Evolutionary conservation across 2,888 invertebrate species (phyloP), one percentile per base, ranked within the genome.

Genomic region (Nematopogon swammerdamellus): DNA sequence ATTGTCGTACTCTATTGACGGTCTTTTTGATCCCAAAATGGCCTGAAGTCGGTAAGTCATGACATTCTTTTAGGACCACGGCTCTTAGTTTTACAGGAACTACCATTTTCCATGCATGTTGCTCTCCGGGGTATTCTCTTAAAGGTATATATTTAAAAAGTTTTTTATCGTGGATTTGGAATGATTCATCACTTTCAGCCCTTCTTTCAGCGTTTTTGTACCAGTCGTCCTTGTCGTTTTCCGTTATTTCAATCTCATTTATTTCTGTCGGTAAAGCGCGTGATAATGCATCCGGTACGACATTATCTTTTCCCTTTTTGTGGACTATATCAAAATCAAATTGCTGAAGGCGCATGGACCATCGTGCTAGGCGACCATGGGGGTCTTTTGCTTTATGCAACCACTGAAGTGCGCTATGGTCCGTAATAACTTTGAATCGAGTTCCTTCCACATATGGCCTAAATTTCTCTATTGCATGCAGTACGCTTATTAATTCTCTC

Each of bases 401-500:
- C 58, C 59, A 61, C 25, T 55, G 47, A 1, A 63, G 47, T 5
- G 57, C 57, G 14, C 52, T 49, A 30, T 59, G 58, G 51, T 62
- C 61, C 2, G 61, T 55, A 11, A 56, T 18, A 0, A 60, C 52
- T 1, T 19, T 55, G 42, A 59, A 58, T 5, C 51, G 47, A 11
- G 54, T 54, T 2, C 58, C 59, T 46, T 56, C 56, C 10, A 54
- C 20, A 51, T 55, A 60, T 19, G 53, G 50, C 30, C 59, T 46
- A 49, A 61, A 61, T 45, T 60, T 57, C 48, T 59, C 58, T 3
- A 62, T 48, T 2, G 52, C 49, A 45, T 58, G 58, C 4, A 62
- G 5, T 18, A 61, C 52, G 2, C 56, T 58, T 3, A 59, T 49
- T 36, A 56, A 50, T 51, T 63, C 62, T 43, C 52, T 17, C 50